phyloP scores from a whole-genome alignment of 2,113 vertebrate species.

The Lagenorhynchus albirostris region DNA sequence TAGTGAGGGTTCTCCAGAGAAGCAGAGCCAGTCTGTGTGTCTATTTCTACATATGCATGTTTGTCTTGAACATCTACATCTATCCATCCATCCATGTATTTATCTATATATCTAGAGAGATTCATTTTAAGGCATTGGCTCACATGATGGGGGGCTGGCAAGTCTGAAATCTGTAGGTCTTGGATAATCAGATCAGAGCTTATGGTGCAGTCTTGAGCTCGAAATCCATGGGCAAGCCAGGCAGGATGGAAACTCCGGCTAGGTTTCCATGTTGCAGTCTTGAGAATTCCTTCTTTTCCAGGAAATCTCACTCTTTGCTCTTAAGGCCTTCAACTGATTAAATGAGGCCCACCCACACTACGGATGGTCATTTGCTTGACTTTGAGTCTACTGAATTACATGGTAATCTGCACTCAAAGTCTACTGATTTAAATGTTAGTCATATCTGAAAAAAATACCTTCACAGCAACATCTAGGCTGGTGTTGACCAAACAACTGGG shows the following conservation, averaged over 20 bases:
- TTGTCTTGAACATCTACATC: not conserved
- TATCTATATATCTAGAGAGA: not conserved
- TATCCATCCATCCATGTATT: not conserved
- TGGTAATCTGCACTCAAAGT: not conserved
- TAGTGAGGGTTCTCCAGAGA: not conserved
- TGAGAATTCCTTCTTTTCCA: not conserved
- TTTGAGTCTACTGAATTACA: not conserved
- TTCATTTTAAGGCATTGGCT: not conserved
- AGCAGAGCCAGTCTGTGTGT: not conserved
- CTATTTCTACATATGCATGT: too few species aligned
- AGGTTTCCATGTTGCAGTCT: not conserved
- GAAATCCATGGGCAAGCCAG: not conserved
- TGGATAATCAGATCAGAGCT: not conserved
- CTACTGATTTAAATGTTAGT: not conserved
- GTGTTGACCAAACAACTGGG: not conserved
- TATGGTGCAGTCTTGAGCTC: not conserved
- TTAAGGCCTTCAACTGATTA: not conserved
- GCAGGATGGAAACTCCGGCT: not conserved
- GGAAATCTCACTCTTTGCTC: not conserved
- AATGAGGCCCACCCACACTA: not conserved
- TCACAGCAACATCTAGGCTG: not conserved
- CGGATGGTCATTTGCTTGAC: not conserved
- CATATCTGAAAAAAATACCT: not conserved
- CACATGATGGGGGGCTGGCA: not conserved
- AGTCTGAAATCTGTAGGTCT: not conserved